Evolutionary conservation across 2,888 invertebrate genomes (phyloP).

Genomic region (Falcaria lacertinaria): DNA sequence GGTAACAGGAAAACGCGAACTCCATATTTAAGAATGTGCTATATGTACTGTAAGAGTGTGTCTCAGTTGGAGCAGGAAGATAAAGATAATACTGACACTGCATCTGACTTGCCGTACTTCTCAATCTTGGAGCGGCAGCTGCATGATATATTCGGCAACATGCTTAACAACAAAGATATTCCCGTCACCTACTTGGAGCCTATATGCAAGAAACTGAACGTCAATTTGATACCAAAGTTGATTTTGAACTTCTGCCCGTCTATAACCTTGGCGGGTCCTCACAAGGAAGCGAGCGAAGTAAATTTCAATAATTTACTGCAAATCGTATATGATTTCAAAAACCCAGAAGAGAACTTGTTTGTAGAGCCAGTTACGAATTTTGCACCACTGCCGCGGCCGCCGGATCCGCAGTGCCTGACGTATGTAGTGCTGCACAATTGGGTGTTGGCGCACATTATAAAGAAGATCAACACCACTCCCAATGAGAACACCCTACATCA

Average conservation of each 20-base stretch:
- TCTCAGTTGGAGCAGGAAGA: constrained; percentile 70
- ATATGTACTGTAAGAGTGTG: constrained; percentile 80
- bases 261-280: constrained; percentile 65
- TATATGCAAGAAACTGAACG: constrained; percentile 83
- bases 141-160: constrained; percentile 81
- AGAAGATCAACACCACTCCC: constrained; percentile 80
- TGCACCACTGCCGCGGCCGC: constrained; percentile 60
- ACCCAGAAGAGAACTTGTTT: constrained; percentile 69
- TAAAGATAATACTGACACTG: constrained; percentile 37
- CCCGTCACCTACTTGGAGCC: constrained; percentile 84
- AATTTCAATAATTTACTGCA: constrained; percentile 62
- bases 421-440: constrained; percentile 84
- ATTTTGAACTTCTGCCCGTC: constrained; percentile 86
- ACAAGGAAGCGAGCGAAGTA: constrained; percentile 56
- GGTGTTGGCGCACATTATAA: constrained; percentile 84
- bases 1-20: constrained; percentile 58
- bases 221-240: constrained; percentile 87
- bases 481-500: constrained; percentile 68
- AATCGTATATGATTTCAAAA: constrained; percentile 64
- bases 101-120: constrained; percentile 62
- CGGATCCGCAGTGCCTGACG: constrained; percentile 77
- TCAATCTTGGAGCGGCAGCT: constrained; percentile 75
- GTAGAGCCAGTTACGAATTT: constrained; percentile 65
- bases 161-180: constrained; percentile 83
- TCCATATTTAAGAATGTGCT: constrained; percentile 76